Evolutionary conservation across 1,140 invertebrate genomes (phyloP), one percentile per base, ranked within the genome.

Genomic region (Drosophila bifasciata): DNA sequence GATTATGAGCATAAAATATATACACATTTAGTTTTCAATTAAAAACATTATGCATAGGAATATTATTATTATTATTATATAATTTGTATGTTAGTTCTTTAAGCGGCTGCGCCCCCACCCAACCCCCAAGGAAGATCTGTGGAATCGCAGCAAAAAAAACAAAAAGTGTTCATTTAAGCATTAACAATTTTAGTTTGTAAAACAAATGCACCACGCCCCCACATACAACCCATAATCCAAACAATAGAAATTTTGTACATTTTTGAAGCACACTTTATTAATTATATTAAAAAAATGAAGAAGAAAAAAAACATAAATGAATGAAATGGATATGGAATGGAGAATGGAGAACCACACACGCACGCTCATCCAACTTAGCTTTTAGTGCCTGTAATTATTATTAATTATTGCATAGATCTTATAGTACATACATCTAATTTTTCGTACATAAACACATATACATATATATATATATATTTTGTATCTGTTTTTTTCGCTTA

Each of bases 131-230:
- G 11, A 36, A 36, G 32, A 13, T 36, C 4, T 36, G 32, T 36
- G 55, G 21, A 46, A 21, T 21, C 9, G 62, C 53, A 75, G 43
- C 72, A 40, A 66, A 79, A 62, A 58, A 78, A 66, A 49, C 39
- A 68, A 69, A 69, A 59, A 53, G 81, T 86, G 81, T 85, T 85
- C 81, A 84, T 74, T 83, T 83, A 74, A 77, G 66, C 62, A 73
- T 64, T 74, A 64, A 75, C 41, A 73, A 63, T 52, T 59, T 61
- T 59, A 68, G 71, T 51, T 55, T 46, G 44, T 59, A 73, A 40
- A 56, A 60, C 45, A 36, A 39, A 55, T 60, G 45, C 52, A 41
- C 51, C 17, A 8, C 39, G 21, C 28, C 43, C 23, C 49, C 17
- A 25, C 21, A 39, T 28, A 32, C 28, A 28, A 23, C 32, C 28